Percentiles rank a stretch among this genome's conserved stretches.
Evolutionary conservation across 2,113 vertebrate species (phyloP).

Genomic region (Cyprinodon variegatus): DNA sequence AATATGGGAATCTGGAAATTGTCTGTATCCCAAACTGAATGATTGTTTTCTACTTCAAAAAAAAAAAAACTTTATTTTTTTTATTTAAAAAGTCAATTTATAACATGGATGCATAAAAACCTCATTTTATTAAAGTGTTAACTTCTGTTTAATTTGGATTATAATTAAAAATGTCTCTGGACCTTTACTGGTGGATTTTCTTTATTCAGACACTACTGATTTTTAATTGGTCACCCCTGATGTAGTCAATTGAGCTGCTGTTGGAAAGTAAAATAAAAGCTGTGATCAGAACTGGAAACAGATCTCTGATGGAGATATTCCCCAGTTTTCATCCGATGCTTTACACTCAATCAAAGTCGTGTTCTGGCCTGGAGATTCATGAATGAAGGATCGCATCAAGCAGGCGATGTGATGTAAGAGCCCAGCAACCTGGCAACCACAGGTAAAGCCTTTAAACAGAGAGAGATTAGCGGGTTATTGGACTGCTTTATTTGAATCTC

Average conservation of each 20-base stretch:
- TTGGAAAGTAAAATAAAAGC: background rate
- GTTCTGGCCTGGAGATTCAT: background rate
- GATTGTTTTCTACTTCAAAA: too few relatives aligned
- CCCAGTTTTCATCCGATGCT: background rate
- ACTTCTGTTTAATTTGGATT: too few relatives aligned
- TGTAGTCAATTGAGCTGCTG: too few relatives aligned
- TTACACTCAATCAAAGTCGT: background rate
- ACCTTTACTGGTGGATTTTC: too few relatives aligned
- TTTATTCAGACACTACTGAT: background rate
- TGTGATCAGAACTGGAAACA: background rate
- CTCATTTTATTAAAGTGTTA: too few relatives aligned
- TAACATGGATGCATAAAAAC: too few relatives aligned
- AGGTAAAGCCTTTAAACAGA: slow-evolving; percentile 22
- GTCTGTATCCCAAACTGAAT: too few relatives aligned
- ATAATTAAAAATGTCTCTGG: too few relatives aligned
- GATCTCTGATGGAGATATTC: background rate
- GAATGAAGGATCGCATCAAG: background rate
- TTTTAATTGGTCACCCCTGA: background rate
- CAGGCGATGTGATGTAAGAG: background rate
- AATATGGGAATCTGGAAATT: too few relatives aligned
- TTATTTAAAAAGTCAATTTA: too few relatives aligned
- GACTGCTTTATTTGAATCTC: slow-evolving; percentile 34
- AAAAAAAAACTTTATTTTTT: too few relatives aligned
- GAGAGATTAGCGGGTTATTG: slow-evolving; percentile 32
- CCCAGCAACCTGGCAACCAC: background rate